A percentile compares a stretch with the other conserved stretches of the same genome.
phyloP scores from a whole-genome alignment of 1,140 invertebrate species.

The Pseudomyrmex flavicornis region DNA sequence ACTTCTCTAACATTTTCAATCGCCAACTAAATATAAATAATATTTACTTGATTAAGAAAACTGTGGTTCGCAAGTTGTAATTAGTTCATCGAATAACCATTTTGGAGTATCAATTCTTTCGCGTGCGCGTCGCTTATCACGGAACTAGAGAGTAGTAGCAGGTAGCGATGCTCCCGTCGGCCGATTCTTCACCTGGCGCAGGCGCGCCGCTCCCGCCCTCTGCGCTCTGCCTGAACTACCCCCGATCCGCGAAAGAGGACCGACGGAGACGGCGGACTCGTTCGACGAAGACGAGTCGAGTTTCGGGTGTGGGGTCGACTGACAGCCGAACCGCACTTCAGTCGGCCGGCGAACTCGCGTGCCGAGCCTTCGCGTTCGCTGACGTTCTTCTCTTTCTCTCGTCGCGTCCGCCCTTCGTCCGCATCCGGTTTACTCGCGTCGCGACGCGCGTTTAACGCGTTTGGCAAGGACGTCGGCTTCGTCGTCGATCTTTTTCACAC shows the following conservation, averaged over 20 bases:
- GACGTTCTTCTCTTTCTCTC: slow-evolving; percentile 43
- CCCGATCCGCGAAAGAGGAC: slow-evolving; percentile 63
- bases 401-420: slow-evolving; percentile 7
- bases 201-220: slow-evolving; percentile 51
- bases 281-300: slow-evolving; percentile 77
- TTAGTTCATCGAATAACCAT: slow-evolving; percentile 28
- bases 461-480: slow-evolving; percentile 7
- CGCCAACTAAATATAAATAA: too few relatives aligned
- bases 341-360: slow-evolving; percentile 85
- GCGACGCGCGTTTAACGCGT: slow-evolving; percentile 7
- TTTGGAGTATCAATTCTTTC: slow-evolving; percentile 17
- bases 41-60: background rate
- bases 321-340: slow-evolving; percentile 78
- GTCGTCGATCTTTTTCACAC: background rate
- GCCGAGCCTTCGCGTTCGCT: slow-evolving; percentile 80
- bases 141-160: slow-evolving; percentile 54
- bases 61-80: background rate
- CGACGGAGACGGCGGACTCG: slow-evolving; percentile 77
- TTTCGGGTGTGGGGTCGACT: slow-evolving; percentile 74
- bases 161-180: slow-evolving; percentile 63
- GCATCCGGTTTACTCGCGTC: background rate
- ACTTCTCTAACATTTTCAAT: too few relatives aligned
- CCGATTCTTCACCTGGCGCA: slow-evolving; percentile 71
- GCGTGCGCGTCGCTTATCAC: slow-evolving; percentile 12
- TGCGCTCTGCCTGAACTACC: slow-evolving; percentile 48